These are phyloP conservation scores for Nycticryphes semicollaris DNA, from an alignment of 2,113 vertebrate genomes.

Conservation along the genomic window DNA sequence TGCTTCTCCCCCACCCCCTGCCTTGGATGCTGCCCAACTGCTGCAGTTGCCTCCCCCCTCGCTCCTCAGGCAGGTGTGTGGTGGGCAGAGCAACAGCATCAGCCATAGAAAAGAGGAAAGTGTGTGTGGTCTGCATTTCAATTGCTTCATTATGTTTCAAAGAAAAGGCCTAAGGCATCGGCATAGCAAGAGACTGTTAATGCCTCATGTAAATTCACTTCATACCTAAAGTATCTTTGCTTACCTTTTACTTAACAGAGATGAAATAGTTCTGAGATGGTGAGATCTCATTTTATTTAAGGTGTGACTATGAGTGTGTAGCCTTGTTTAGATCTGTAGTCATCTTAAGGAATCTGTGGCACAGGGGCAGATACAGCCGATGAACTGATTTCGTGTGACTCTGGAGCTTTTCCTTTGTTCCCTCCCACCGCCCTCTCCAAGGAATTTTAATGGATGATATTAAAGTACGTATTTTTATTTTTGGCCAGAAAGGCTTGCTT, in stretches of 20 bases:
- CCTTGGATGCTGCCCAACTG: not conserved
- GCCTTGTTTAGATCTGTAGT: not conserved
- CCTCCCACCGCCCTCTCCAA: not conserved
- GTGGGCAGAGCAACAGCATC: not conserved
- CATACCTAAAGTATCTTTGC: not conserved
- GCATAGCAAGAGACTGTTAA: not conserved
- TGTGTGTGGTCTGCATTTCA: not conserved
- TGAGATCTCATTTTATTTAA: not conserved
- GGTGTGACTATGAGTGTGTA: not conserved
- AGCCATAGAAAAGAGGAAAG: not conserved
- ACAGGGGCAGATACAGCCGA: not conserved
- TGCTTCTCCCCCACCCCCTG: rapidly evolving
- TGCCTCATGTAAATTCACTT: not conserved
- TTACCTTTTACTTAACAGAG: not conserved
- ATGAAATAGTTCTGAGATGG: not conserved
- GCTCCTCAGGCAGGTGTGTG: not conserved
- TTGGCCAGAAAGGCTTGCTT: not conserved
- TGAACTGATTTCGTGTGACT: not conserved
- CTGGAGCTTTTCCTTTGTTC: not conserved
- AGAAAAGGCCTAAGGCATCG: not conserved
- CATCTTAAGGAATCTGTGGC: not conserved
- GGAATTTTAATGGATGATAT: not conserved
- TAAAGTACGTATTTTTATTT: not conserved
- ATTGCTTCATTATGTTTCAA: not conserved
- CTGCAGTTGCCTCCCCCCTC: not conserved